Percentiles rank a stretch among this genome's conserved stretches.
Evolutionary conservation across 2,888 invertebrate genomes (phyloP).

Genomic region (Acrobasis consociella): DNA sequence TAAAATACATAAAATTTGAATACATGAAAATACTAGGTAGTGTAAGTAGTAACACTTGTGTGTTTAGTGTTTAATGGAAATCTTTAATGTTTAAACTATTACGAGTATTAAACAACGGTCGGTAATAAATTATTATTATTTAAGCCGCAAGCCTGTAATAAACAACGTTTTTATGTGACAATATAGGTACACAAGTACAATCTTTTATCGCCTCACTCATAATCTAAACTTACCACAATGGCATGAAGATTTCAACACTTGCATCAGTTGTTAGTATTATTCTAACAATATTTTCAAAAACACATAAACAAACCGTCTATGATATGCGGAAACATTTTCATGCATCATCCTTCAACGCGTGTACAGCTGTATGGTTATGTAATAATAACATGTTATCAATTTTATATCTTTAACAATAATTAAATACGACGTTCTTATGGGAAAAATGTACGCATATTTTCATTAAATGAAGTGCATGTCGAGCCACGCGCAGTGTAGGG

Average conservation of each 20-base stretch:
- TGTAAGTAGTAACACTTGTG: too few relatives aligned
- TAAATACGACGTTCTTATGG: too few relatives aligned
- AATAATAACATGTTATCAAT: constrained; percentile 46
- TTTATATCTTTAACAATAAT: constrained; percentile 27
- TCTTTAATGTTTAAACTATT: too few relatives aligned
- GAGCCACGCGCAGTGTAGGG: too few relatives aligned
- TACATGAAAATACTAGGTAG: too few relatives aligned
- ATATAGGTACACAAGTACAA: neutral
- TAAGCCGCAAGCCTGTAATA: neutral
- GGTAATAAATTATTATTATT: too few relatives aligned
- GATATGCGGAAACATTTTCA: neutral
- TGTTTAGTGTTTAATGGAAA: too few relatives aligned
- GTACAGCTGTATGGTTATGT: constrained; percentile 1
- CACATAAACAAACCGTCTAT: constrained; percentile 1
- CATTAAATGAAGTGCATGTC: too few relatives aligned
- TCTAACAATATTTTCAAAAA: neutral
- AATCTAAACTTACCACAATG: neutral
- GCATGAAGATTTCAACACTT: neutral
- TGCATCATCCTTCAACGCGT: constrained; percentile 5
- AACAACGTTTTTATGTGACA: neutral
- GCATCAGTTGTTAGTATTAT: neutral
- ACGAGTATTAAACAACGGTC: too few relatives aligned
- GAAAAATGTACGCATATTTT: too few relatives aligned
- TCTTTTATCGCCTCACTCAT: neutral
- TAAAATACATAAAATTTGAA: too few relatives aligned